Conservation (phyloP, 2,797 vertebrate species). For the Melanotaenia pygmaea region DNA sequence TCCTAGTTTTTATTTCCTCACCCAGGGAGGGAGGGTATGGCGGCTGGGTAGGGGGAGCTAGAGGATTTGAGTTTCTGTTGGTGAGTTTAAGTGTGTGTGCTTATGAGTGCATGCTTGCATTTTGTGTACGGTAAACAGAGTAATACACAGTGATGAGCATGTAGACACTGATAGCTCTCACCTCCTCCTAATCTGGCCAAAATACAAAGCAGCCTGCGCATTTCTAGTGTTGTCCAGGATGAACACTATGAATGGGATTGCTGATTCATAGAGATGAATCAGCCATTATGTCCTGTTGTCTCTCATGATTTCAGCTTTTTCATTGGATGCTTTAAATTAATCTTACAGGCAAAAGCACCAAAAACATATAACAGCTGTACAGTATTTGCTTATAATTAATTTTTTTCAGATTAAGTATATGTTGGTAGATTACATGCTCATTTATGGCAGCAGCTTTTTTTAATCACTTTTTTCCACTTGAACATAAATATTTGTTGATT, state of each 20-base stretch:
- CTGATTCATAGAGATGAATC: constrained; percentile 42
- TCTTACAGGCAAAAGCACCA: constrained; percentile 4
- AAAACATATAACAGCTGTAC: constrained; percentile 9
- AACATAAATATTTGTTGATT: constrained; percentile 37
- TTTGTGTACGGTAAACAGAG: constrained; percentile 59
- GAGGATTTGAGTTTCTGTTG: constrained; percentile 72
- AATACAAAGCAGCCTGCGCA: constrained; percentile 58
- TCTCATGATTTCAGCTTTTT: constrained; percentile 31
- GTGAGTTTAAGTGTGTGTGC: constrained; percentile 47
- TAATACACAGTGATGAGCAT: constrained; percentile 59
- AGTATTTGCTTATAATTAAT: constrained; percentile 27
- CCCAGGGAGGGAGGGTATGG: constrained; percentile 52
- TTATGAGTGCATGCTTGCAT: constrained; percentile 52
- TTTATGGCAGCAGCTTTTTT: constrained; percentile 12
- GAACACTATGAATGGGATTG: constrained; percentile 46
- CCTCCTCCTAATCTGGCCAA: constrained; percentile 66
- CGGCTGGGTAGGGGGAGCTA: constrained; percentile 31
- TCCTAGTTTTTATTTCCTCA: constrained; percentile 71
- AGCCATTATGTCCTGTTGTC: constrained; percentile 16
- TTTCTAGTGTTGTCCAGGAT: constrained; percentile 37
- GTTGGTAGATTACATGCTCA: constrained; percentile 9
- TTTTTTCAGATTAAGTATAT: constrained; percentile 36
- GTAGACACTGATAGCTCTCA: constrained; percentile 63
- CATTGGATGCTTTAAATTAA: constrained; percentile 14
- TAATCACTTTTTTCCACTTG: constrained; percentile 18